These are phyloP conservation scores for Drosophila fulvimacula DNA, from an alignment of 2,888 invertebrate genomes.

Conservation along the genomic window DNA sequence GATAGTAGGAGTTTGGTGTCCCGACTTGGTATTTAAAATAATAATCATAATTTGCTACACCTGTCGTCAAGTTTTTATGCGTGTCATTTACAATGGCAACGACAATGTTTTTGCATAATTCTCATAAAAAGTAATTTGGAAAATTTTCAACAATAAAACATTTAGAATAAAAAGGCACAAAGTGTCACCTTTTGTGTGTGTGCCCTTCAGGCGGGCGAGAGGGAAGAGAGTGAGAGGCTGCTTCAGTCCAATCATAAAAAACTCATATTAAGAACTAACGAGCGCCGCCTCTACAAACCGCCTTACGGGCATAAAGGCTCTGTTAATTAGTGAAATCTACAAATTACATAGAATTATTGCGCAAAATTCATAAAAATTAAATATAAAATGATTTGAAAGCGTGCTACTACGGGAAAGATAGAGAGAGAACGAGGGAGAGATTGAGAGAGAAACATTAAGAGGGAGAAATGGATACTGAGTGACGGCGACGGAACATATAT, in stretches of 20 bases:
- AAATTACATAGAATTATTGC: background rate
- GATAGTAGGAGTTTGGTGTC: background rate
- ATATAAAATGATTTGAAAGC: no score
- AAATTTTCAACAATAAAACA: constrained; percentile 68
- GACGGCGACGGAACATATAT: no score
- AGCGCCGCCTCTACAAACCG: background rate
- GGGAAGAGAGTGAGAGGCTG: no score
- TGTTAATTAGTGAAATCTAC: background rate
- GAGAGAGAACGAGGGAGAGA: background rate
- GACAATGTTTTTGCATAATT: constrained; percentile 48
- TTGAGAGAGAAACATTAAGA: no score
- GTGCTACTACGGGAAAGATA: background rate
- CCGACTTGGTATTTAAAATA: constrained; percentile 59
- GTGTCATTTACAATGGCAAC: constrained; percentile 32
- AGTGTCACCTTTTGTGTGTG: constrained; percentile 48
- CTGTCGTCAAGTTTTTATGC: constrained; percentile 65
- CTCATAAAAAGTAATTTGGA: constrained; percentile 69
- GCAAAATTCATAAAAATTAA: background rate
- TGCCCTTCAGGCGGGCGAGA: background rate
- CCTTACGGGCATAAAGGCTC: background rate
- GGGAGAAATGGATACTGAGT: no score
- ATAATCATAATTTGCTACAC: constrained; percentile 74
- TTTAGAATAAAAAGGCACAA: constrained; percentile 54
- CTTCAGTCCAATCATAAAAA: constrained; percentile 29
- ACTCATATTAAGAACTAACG: constrained; percentile 53